Percentiles rank a stretch among this genome's conserved stretches.
Conservation (phyloP, 1,140 invertebrate species). For the Leucophenga varia region DNA sequence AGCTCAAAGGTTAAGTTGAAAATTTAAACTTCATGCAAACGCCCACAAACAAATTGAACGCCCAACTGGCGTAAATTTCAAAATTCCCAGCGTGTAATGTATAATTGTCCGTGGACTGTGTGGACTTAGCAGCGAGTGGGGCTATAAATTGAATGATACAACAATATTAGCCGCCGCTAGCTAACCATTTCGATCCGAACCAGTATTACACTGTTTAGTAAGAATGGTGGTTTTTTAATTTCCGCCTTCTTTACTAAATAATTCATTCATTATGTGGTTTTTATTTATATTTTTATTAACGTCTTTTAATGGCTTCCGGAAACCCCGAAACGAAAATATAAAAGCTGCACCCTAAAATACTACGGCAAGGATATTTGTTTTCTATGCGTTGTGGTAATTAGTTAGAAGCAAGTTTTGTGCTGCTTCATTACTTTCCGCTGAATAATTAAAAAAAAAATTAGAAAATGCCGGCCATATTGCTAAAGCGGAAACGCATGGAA, state of each 20-base stretch:
- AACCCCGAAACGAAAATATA: too few species aligned
- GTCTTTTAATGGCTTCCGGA: constrained; percentile 17
- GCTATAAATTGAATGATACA: constrained; percentile 33
- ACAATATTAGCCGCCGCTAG: constrained; percentile 19
- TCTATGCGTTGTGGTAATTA: too few species aligned
- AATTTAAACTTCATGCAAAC: constrained; percentile 38
- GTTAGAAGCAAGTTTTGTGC: too few species aligned
- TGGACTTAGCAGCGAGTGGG: neutral
- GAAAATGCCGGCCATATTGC: neutral
- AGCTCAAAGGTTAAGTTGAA: constrained; percentile 48
- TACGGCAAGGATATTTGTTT: too few species aligned
- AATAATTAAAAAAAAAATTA: constrained; percentile 31
- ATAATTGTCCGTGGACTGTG: neutral
- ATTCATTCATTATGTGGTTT: constrained; percentile 16
- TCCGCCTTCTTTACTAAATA: constrained; percentile 23
- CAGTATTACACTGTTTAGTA: too few species aligned
- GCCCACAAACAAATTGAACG: constrained; percentile 21
- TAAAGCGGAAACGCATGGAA: constrained; percentile 45
- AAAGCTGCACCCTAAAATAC: too few species aligned
- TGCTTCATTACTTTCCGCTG: constrained; percentile 18
- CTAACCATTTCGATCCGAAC: constrained; percentile 17
- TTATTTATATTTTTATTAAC: constrained; percentile 39
- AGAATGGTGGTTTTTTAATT: constrained; percentile 13
- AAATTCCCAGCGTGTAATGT: too few species aligned
- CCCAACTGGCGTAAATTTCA: constrained; percentile 10